Conservation (phyloP, 2,888 invertebrate genomes). For the Allygus modestus region DNA sequence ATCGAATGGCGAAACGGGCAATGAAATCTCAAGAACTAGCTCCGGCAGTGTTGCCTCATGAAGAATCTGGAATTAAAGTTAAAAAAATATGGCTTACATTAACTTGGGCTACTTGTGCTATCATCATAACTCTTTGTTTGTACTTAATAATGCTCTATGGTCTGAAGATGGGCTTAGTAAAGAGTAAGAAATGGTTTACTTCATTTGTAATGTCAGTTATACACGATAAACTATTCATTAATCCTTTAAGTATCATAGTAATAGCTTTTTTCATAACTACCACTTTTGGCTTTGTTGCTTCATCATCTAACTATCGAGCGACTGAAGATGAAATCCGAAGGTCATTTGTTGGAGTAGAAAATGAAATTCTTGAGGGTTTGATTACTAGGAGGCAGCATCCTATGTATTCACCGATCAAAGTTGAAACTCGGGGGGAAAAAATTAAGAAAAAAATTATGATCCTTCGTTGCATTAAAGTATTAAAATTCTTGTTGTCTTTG, state of each 20-base stretch:
- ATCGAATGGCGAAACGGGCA: background rate
- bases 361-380: background rate
- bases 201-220: background rate
- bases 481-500: background rate
- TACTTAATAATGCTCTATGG: constrained; percentile 19
- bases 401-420: background rate
- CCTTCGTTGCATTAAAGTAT: background rate
- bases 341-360: background rate
- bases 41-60: background rate
- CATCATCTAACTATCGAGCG: background rate
- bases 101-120: background rate
- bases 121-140: background rate
- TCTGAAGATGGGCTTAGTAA: constrained; percentile 11
- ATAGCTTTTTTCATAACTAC: background rate
- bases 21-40: background rate
- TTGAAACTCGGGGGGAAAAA: background rate
- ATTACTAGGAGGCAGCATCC: background rate
- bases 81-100: background rate
- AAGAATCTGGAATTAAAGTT: background rate
- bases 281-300: background rate
- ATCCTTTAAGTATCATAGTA: background rate
- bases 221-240: background rate
- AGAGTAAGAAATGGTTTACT: background rate
- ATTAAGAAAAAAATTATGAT: background rate
- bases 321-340: background rate